These are phyloP conservation scores for Nannoperca obscura DNA, from an alignment of 2,797 vertebrate species.

Conservation along the genomic window DNA sequence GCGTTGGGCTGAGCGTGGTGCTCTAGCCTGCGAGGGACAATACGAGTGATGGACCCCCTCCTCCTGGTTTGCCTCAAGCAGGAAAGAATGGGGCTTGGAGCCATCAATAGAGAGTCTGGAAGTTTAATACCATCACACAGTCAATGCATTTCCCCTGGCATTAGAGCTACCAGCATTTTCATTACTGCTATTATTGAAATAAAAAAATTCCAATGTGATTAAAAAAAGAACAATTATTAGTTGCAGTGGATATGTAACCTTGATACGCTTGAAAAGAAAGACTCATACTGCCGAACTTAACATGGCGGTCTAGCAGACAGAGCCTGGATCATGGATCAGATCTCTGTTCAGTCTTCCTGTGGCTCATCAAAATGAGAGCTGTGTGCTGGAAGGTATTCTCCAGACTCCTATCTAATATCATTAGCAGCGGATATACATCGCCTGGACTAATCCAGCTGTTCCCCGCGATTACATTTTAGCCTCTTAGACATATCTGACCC, in stretches of 20 bases:
- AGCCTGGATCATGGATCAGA: constrained; percentile 32
- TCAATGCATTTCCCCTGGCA: constrained; percentile 8
- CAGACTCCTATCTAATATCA: constrained; percentile 83
- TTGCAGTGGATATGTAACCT: constrained; percentile 29
- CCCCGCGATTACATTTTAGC: constrained; percentile 78
- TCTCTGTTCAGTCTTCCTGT: constrained; percentile 44
- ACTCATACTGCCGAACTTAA: constrained; percentile 36
- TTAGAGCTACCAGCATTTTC: constrained; percentile 9
- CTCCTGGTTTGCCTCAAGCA: constrained; percentile 23
- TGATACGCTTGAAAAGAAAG: constrained; percentile 63
- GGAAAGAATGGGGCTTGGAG: constrained; percentile 21
- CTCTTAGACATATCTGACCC: constrained; percentile 66
- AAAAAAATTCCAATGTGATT: constrained; percentile 24
- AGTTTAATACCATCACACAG: constrained; percentile 51
- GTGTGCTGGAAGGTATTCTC: constrained; percentile 76
- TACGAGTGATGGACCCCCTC: constrained; percentile 27
- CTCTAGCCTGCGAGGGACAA: constrained; percentile 31
- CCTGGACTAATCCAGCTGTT: constrained; percentile 78
- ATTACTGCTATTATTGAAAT: constrained; percentile 2
- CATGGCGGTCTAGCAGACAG: constrained; percentile 20
- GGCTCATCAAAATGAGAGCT: constrained; percentile 62
- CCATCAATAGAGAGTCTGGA: constrained; percentile 54
- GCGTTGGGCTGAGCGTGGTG: constrained; percentile 56
- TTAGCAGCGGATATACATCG: constrained; percentile 79
- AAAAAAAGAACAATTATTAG: constrained; percentile 18